These are phyloP conservation scores for Mus pahari DNA, from an alignment of 2,113 vertebrate genomes.

Conservation along the genomic window DNA sequence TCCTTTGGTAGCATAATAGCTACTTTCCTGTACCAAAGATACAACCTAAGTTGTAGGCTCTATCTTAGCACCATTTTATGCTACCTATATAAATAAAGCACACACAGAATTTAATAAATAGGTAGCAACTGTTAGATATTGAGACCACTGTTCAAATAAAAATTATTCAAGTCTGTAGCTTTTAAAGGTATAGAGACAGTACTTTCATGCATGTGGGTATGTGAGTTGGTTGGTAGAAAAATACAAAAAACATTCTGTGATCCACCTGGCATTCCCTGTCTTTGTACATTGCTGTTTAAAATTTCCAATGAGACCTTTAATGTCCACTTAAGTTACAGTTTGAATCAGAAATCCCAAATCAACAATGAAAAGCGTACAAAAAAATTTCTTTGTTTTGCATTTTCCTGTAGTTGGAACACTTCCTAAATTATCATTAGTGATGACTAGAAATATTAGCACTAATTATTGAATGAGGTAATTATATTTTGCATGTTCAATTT, in stretches of 20 bases:
- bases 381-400: neutral
- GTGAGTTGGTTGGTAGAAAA: neutral
- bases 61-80: neutral
- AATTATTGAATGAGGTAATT: neutral
- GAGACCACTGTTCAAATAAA: neutral
- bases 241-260: neutral
- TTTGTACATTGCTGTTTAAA: neutral
- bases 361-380: neutral
- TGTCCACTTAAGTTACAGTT: neutral
- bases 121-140: neutral
- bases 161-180: neutral
- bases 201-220: neutral
- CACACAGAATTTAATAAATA: neutral
- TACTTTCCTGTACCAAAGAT: neutral
- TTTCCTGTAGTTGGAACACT: neutral
- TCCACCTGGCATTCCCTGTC: neutral
- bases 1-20: neutral
- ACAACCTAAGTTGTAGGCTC: neutral
- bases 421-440: neutral
- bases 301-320: neutral
- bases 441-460: neutral
- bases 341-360: neutral
- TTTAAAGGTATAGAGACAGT: neutral
- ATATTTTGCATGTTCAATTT: neutral
- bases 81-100: neutral